Conservation (phyloP, 2,797 vertebrate genomes). For the Falco biarmicus region DNA sequence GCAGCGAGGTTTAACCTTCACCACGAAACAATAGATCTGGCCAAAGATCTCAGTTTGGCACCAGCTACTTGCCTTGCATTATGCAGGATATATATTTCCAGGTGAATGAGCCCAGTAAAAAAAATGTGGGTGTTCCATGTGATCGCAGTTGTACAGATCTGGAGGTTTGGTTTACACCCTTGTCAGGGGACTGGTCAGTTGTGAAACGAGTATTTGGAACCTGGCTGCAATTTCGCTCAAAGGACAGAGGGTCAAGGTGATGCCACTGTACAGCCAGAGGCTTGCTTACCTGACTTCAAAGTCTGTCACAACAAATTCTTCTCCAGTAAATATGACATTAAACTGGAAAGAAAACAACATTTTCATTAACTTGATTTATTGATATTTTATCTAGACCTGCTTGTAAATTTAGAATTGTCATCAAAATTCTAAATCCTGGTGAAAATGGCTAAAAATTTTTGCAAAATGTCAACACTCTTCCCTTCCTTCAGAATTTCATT, state of each 20-base stretch:
- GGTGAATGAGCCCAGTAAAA: background rate
- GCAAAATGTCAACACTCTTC: background rate
- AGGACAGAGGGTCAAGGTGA: background rate
- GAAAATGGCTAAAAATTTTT: background rate
- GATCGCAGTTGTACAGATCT: background rate
- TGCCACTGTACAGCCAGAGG: background rate
- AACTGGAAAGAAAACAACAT: slow-evolving; percentile 59
- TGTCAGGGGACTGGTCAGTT: background rate
- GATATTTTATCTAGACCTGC: background rate
- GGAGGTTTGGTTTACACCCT: background rate
- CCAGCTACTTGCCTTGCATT: background rate
- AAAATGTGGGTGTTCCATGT: background rate
- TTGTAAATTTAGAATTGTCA: background rate
- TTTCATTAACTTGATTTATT: background rate
- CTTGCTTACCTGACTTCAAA: slow-evolving; percentile 64
- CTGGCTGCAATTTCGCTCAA: background rate
- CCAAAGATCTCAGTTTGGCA: background rate
- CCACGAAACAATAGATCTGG: background rate
- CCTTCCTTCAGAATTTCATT: background rate
- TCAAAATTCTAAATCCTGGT: background rate
- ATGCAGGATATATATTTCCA: background rate
- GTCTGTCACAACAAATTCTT: slow-evolving; percentile 55
- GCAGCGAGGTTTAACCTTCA: background rate
- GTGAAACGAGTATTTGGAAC: background rate
- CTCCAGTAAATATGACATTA: slow-evolving; percentile 29